Percentiles rank a stretch among this genome's conserved stretches.
Evolutionary conservation across 2,888 invertebrate genomes (phyloP).

Genomic region (Syrphus vitripennis): DNA sequence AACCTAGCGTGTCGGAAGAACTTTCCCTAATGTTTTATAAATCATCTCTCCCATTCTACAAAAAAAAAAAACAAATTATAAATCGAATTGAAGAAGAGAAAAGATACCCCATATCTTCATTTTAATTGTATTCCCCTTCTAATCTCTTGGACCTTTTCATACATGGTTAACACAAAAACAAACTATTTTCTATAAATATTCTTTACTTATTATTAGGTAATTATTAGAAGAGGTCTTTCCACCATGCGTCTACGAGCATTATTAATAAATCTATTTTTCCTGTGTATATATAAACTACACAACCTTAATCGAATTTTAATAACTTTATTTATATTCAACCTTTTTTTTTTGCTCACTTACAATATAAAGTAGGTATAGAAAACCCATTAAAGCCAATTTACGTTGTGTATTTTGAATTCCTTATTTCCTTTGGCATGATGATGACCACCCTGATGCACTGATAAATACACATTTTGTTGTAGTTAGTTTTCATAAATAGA

Average conservation of each 20-base stretch:
- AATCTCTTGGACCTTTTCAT: neutral
- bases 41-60: no score
- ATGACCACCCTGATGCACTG: conserved; percentile 64
- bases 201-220: conserved; percentile 47
- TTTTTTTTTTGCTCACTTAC: neutral
- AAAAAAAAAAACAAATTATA: no score
- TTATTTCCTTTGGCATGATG: conserved; percentile 4
- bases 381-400: conserved; percentile 65
- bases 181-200: neutral
- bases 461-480: conserved; percentile 60
- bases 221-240: conserved; percentile 49
- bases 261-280: conserved; percentile 55
- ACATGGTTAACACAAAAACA: neutral
- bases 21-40: no score
- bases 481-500: conserved; percentile 20
- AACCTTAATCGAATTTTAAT: conserved; percentile 69
- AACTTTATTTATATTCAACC: conserved; percentile 48
- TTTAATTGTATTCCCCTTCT: neutral
- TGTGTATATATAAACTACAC: no score
- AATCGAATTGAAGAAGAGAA: no score
- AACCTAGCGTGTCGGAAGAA: no score
- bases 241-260: neutral
- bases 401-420: conserved; percentile 23
- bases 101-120: no score
- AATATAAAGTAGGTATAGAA: conserved; percentile 15